Evolutionary conservation across 2,113 vertebrate species (phyloP).

Genomic region (Carollia perspicillata): DNA sequence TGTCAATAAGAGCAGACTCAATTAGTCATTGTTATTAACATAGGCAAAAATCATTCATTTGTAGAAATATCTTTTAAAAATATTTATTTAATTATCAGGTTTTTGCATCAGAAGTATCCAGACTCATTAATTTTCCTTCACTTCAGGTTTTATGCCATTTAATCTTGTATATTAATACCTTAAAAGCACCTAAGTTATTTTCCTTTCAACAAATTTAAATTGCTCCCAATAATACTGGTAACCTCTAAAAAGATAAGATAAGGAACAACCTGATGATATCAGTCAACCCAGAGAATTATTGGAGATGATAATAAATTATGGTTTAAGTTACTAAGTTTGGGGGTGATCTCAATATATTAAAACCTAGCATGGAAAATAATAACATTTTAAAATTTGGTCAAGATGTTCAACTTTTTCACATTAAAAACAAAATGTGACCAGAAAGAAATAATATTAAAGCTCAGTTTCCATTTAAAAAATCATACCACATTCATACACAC

Average conservation of each 20-base stretch:
- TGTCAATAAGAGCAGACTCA: conserved; percentile 18
- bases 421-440: not conserved
- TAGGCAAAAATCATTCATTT: conserved; percentile 32
- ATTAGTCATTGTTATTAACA: conserved; percentile 26
- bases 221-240: not conserved
- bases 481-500: not conserved
- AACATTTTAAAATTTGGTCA: not conserved
- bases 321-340: not conserved
- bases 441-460: not conserved
- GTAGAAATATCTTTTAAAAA: not conserved
- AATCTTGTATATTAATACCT: not conserved
- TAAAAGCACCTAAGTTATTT: not conserved
- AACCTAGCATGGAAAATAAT: not conserved
- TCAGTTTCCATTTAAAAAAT: not conserved
- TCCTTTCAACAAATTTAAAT: conserved; percentile 6
- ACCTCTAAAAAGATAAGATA: not conserved
- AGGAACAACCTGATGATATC: not conserved
- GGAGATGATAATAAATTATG: not conserved
- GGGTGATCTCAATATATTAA: not conserved
- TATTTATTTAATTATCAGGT: not conserved
- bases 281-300: not conserved
- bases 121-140: not conserved
- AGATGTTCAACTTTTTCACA: not conserved
- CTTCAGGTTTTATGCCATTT: not conserved
- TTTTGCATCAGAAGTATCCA: not conserved